Evolutionary conservation across 2,797 vertebrate species (phyloP).

Genomic region (Ciconia nigra): DNA sequence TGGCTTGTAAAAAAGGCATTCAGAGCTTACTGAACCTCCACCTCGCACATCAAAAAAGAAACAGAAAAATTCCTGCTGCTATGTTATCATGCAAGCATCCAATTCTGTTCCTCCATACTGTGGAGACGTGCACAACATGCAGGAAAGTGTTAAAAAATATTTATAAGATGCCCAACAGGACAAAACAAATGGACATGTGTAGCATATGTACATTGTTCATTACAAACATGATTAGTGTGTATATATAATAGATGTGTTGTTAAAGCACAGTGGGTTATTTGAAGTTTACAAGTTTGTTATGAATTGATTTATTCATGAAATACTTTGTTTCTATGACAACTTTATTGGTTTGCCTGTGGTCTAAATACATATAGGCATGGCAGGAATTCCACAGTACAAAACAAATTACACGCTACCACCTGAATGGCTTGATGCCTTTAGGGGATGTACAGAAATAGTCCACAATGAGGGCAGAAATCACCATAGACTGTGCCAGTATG

Average conservation of each 20-base stretch:
- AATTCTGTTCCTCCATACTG: slow-evolving; percentile 48
- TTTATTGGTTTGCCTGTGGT: slow-evolving; percentile 81
- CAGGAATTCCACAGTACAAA: slow-evolving; percentile 77
- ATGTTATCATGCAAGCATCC: slow-evolving; percentile 50
- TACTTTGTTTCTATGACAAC: slow-evolving; percentile 85
- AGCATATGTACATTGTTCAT: slow-evolving; percentile 55
- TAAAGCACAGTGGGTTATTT: slow-evolving; percentile 71
- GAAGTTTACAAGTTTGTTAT: slow-evolving; percentile 79
- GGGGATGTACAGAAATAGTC: slow-evolving; percentile 71
- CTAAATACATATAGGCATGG: slow-evolving; percentile 82
- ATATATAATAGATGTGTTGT: slow-evolving; percentile 63
- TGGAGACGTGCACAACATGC: slow-evolving; percentile 15
- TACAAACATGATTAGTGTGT: slow-evolving; percentile 68
- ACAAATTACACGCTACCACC: slow-evolving; percentile 76
- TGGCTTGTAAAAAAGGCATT: slow-evolving; percentile 13
- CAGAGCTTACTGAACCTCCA: background rate
- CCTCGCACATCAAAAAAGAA: slow-evolving; percentile 25
- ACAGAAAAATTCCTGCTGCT: slow-evolving; percentile 48
- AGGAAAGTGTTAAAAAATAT: slow-evolving; percentile 58
- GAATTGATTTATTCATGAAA: slow-evolving; percentile 82
- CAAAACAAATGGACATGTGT: slow-evolving; percentile 57
- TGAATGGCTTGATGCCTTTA: slow-evolving; percentile 75
- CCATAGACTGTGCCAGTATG: slow-evolving; percentile 47
- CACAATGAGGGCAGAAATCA: slow-evolving; percentile 66
- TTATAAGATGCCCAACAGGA: slow-evolving; percentile 64